phyloP scores from a whole-genome alignment of 2,113 vertebrate species.

The Marcusenius ussheri region DNA sequence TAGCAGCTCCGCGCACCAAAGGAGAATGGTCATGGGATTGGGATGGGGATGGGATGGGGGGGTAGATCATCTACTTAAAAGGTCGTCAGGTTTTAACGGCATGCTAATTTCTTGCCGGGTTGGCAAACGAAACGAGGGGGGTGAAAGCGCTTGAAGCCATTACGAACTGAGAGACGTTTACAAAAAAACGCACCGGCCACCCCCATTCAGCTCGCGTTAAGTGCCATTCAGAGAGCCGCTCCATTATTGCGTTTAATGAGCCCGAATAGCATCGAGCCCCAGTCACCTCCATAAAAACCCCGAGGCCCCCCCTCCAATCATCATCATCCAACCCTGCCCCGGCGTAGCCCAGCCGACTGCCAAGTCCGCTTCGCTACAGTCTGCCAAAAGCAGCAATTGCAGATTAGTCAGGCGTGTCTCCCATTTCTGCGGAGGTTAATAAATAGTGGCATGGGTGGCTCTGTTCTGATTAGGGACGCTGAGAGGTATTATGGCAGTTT shows the following conservation, averaged over 20 bases:
- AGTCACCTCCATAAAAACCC: slow-evolving; percentile 11
- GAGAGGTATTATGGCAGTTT: slow-evolving; percentile 71
- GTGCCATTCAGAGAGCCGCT: not conserved
- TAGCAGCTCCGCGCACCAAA: not conserved
- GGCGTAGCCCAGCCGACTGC: slow-evolving; percentile 54
- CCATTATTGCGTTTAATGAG: not conserved
- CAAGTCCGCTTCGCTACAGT: slow-evolving; percentile 57
- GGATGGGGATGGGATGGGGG: too few relatives aligned
- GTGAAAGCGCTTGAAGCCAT: not conserved
- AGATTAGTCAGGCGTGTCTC: slow-evolving; percentile 66
- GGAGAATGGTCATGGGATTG: not conserved
- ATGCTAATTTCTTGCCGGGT: slow-evolving; percentile 6
- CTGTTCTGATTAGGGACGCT: slow-evolving; percentile 75
- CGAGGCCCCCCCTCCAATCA: not conserved
- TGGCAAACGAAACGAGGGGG: not conserved
- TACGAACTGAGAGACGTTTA: not conserved
- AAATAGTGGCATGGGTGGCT: slow-evolving; percentile 77
- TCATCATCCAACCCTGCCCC: not conserved
- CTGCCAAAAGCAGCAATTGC: slow-evolving; percentile 70
- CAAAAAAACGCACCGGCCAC: not conserved
- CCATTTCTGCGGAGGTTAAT: slow-evolving; percentile 79
- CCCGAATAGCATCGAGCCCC: slow-evolving; percentile 1
- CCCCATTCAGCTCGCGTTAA: not conserved
- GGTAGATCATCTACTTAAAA: not conserved
- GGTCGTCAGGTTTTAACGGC: slow-evolving; percentile 1